phyloP scores from a whole-genome alignment of 1,140 invertebrate genomes.

The Caenorhabditis briggsae region DNA sequence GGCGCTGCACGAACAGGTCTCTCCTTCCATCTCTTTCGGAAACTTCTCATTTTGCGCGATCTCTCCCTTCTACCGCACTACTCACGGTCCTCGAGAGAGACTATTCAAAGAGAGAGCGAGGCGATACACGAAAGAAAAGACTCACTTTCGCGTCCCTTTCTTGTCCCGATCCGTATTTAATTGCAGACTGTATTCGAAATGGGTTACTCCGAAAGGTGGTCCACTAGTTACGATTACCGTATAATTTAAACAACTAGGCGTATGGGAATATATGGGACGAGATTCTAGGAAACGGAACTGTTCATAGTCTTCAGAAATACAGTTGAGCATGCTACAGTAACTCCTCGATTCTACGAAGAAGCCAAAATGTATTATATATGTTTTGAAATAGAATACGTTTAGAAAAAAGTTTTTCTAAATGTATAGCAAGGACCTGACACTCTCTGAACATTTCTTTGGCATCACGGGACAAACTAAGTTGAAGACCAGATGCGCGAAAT shows the following conservation, averaged over 20 bases:
- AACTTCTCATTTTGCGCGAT: conserved; percentile 55
- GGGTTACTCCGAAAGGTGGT: not conserved
- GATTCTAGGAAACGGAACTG: not conserved
- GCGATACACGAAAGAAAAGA: conserved; percentile 28
- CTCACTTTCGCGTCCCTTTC: conserved; percentile 54
- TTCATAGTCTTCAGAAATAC: too few relatives aligned
- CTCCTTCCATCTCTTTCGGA: conserved; percentile 45
- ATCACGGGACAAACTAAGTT: conserved; percentile 51
- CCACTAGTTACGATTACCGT: conserved; percentile 1
- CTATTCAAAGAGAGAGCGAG: conserved; percentile 52
- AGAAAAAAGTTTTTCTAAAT: too few relatives aligned
- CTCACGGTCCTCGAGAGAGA: conserved; percentile 48
- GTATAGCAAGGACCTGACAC: conserved; percentile 4
- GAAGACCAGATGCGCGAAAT: conserved; percentile 52
- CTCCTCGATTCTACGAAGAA: too few relatives aligned
- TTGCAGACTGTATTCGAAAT: conserved; percentile 48
- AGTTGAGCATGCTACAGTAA: too few relatives aligned
- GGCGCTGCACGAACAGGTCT: conserved; percentile 46
- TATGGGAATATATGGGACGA: not conserved
- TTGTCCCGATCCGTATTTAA: conserved; percentile 49
- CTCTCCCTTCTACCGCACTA: conserved; percentile 53
- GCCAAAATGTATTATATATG: too few relatives aligned
- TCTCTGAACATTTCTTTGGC: conserved; percentile 6
- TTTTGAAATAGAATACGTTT: too few relatives aligned
- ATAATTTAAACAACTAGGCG: not conserved